Evolutionary conservation across 2,113 vertebrate species (phyloP), one percentile per base, ranked within the genome.

Genomic region (Aphelocoma coerulescens): DNA sequence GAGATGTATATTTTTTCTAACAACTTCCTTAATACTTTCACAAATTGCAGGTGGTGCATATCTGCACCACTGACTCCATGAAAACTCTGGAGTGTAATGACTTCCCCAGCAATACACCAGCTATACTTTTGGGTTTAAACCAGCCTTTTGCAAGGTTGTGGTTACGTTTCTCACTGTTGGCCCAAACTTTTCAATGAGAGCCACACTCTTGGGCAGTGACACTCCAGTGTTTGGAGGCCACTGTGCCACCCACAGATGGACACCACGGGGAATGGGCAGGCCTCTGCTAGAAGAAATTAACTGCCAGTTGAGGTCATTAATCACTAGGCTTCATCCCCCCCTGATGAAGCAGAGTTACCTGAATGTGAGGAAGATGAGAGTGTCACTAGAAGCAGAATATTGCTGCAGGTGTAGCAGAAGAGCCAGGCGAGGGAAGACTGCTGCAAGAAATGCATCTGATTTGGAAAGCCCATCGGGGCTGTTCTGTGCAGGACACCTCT

Each of bases 141-240:
- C 23, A 61, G 32, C 27, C 33, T 72, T 93, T 71, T 32, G n/a
- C 35, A 48, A 82, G 32, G 48, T 49, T 48, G 6, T 27, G 54
- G 65, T 76, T 61, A 23, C 32, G 3, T 62, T 84, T 77, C 55
- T 48, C 16, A 5, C 48, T 41, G 22, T 32, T 71, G 65, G 32
- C 28, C 33, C 13, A 3, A 23, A 49, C 48, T 48, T 72, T 83
- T n/a, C 49, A 28, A 4, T 3, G 63, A 63, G 32, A 20, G 8
- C 21, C 18, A 27, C 1, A 0, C n/a, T 51, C 8, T 27, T 7
- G 6, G 22, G 44, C 13, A 54, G 79, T 0, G 1, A 27, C 33
- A 18, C 46, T 58, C 9, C 24, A 30, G 32, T 0, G 0, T 78
- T 71, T 67, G 33, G 23, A 33, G 59, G 55, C 41, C 11, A 6